phyloP scores from a whole-genome alignment of 1,140 invertebrate genomes.

The Lanistes nyassanus region DNA sequence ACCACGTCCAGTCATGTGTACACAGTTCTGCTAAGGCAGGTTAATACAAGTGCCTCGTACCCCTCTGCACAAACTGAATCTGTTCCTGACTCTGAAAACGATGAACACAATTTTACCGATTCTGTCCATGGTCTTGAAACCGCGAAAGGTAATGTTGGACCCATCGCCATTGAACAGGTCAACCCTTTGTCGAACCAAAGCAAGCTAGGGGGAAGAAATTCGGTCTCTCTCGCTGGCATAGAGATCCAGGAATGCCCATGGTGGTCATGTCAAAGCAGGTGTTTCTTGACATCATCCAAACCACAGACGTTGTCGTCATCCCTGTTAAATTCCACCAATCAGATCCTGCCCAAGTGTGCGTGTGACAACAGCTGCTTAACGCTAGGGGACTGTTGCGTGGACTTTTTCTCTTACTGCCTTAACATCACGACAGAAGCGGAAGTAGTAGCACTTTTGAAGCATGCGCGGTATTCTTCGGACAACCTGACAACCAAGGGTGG shows the following conservation, averaged over 20 bases:
- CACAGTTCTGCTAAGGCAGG: no score
- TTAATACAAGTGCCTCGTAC: no score
- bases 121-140: no score
- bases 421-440: slow-evolving; percentile 16
- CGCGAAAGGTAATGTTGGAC: no score
- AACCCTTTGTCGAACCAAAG: no score
- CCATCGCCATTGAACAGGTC: no score
- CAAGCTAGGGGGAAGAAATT: no score
- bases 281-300: background rate
- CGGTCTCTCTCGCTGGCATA: slow-evolving; percentile 9
- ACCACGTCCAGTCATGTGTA: no score
- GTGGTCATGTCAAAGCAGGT: slow-evolving; percentile 14
- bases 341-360: background rate
- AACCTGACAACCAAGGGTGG: background rate
- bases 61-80: no score
- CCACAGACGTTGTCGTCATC: background rate
- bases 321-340: background rate
- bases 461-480: background rate
- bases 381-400: slow-evolving; percentile 19
- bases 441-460: slow-evolving; percentile 1
- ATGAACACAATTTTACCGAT: no score
- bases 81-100: no score
- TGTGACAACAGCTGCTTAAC: slow-evolving; percentile 15
- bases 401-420: slow-evolving; percentile 19
- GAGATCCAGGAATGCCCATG: background rate